These are phyloP conservation scores for Ascidia mentula DNA, from an alignment of 23 tunicate species.

Conservation along the genomic window DNA sequence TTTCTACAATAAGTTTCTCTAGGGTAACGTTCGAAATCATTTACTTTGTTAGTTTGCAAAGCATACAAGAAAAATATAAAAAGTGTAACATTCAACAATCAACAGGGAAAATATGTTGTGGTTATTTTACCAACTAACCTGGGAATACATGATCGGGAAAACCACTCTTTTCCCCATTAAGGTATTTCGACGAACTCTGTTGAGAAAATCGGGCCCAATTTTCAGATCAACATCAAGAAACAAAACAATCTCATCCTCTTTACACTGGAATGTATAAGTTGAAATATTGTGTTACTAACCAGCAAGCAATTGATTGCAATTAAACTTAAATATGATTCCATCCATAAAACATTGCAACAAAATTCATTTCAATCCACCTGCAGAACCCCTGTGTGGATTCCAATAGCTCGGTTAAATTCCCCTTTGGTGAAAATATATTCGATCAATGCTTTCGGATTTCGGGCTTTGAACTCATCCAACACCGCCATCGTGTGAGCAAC, in stretches of 20 bases:
- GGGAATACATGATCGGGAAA: constrained; percentile 82
- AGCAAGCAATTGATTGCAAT: too few relatives aligned
- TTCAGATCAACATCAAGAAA: constrained; percentile 75
- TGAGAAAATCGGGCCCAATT: constrained; percentile 56
- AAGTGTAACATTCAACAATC: too few relatives aligned
- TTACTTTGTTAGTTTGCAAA: too few relatives aligned
- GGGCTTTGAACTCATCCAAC: constrained; percentile 40
- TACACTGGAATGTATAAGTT: constrained; percentile 33
- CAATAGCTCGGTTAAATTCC: constrained; percentile 75
- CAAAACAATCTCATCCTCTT: constrained; percentile 60
- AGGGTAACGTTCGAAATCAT: too few relatives aligned
- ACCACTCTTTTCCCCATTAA: constrained; percentile 49
- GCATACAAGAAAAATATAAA: too few relatives aligned
- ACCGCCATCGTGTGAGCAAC: constrained; percentile 29
- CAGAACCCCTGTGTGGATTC: constrained; percentile 62
- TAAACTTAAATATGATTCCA: too few relatives aligned
- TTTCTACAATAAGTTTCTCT: too few relatives aligned
- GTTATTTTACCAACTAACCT: too few relatives aligned
- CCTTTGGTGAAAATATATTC: constrained; percentile 63
- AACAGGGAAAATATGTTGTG: too few relatives aligned
- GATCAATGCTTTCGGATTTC: constrained; percentile 50
- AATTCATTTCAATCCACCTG: too few relatives aligned
- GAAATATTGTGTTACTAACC: too few relatives aligned
- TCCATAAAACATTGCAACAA: too few relatives aligned
- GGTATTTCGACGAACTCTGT: constrained; percentile 60